Base-by-base conservation (phyloP, 2,113 vertebrate genomes). In the Gallinago jamesoni region DNA sequence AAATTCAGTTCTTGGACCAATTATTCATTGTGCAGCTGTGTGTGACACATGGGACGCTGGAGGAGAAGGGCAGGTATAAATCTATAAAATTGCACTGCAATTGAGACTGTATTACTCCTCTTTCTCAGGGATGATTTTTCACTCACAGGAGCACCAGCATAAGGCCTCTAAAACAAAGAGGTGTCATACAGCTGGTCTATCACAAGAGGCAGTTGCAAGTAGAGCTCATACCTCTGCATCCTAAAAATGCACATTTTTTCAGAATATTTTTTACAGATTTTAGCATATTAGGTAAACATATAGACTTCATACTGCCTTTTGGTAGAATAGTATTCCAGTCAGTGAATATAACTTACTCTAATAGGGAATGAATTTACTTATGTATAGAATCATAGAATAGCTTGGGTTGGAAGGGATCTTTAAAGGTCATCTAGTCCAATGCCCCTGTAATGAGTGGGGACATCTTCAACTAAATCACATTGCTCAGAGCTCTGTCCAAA, bases 11-110 rank as follows among this genome's bases (percentile, higher is more conserved):
- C 23, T 48, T 68, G 14, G 35, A 50, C 2, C 35, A 87, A 0
- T 10, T 47, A 12, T 9, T 19, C 0, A 0, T 41, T 17, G 10
- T 25, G 28, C 45, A 69, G 31, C 13, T 66, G 31, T 27, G 20
- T 60, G 28, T 45, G 33, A n/a, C 10, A n/a, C 30, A 47, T 11
- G 24, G 20, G 60, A 47, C 33, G 28, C 24, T 75, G 45, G 55
- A 74, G 31, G 18, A 52, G 33, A 89, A 47, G 12, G 55, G 6
- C 13, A 30, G 4, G 24, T 52, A 41, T 35, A 52, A 70, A 79
- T 64, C 19, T 28, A 4, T 45, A 69, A 68, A 68, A 33, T 4
- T 31, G 20, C 33, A 62, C 3, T 4, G 33, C 21, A 74, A 4
- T 2, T 64, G 48, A 74, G 43, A 48, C 14, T 19, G 8, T 35